These are phyloP conservation scores for Cryptotis parvus DNA, from an alignment of 2,113 vertebrate species.

Conservation along the genomic window DNA sequence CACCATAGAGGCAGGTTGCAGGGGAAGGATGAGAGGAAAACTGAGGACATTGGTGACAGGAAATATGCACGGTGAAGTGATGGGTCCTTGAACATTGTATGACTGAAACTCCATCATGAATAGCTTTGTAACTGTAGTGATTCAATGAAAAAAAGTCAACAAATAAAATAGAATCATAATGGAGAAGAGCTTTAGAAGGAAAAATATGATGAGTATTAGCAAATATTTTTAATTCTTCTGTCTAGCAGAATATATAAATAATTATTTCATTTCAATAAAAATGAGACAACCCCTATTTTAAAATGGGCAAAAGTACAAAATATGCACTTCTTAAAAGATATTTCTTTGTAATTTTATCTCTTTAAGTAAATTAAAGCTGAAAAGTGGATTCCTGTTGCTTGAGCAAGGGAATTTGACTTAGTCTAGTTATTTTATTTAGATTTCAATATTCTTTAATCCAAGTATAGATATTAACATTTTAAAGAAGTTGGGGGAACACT, in stretches of 20 bases:
- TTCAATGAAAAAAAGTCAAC: too few species aligned
- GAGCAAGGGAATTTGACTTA: not conserved
- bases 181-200: not conserved
- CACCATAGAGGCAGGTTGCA: too few species aligned
- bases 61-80: too few species aligned
- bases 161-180: not conserved
- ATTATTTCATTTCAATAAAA: not conserved
- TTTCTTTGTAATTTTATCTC: not conserved
- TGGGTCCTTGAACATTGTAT: too few species aligned
- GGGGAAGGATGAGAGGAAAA: too few species aligned
- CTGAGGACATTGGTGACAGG: too few species aligned
- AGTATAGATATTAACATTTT: not conserved
- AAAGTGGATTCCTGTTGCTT: not conserved
- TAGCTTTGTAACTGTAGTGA: too few species aligned
- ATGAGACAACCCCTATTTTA: not conserved
- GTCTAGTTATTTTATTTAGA: conserved; percentile 43
- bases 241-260: conserved; percentile 46
- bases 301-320: conserved; percentile 2
- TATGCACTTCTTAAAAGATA: not conserved
- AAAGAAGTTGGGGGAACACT: not conserved
- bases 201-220: not conserved
- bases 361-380: not conserved
- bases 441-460: conserved; percentile 21
- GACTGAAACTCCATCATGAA: too few species aligned
- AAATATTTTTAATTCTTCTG: not conserved